Evolutionary conservation across 2,888 invertebrate species (phyloP), one percentile per base, ranked within the genome.

Genomic region (Lycaena phlaeas): DNA sequence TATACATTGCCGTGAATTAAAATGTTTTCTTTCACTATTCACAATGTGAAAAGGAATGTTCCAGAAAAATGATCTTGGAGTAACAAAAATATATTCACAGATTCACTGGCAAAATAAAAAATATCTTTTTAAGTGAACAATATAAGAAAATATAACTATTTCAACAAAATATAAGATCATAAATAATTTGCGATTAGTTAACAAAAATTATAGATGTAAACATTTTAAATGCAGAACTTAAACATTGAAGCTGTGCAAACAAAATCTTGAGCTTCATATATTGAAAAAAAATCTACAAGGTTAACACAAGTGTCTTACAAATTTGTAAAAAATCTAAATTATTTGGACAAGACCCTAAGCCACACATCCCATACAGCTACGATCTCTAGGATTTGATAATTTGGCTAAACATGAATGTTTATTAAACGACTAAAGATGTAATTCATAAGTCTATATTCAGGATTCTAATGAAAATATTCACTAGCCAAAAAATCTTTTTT

Each of bases 11-110:
- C 26, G 26, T 34, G 34, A 49, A 49, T 54, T 44, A 54, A 44
- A 55, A 54, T 40, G 49, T 36, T 38, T 42, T 27, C 42, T 39
- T 42, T 46, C 42, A 45, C 46, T 42, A 38, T 43, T 43, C 45
- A 43, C 36, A 41, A 40, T 18, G 39, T 40, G 50, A 52, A 55
- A 46, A 58, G 58, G 58, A 58, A 58, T 58, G 58, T 58, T 49
- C 52, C 50, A 49, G 49, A 34, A 34, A 18, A 34, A 22, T 34
- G 2, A 34, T 18, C 18, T 11, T 34, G 18, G 34, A 18, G 12
- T 12, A 14, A 14, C 11, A 27, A 38, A 15, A 38, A 27, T 27
- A 38, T 17, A 15, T 17, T 37, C 4, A 38, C 15, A 14, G 5
- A 15, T 17, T 37, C 4, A 38, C 15, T 15, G 5, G 27, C 27